phyloP scores from a whole-genome alignment of 2,888 invertebrate genomes.

The Heliconius ismenius region DNA sequence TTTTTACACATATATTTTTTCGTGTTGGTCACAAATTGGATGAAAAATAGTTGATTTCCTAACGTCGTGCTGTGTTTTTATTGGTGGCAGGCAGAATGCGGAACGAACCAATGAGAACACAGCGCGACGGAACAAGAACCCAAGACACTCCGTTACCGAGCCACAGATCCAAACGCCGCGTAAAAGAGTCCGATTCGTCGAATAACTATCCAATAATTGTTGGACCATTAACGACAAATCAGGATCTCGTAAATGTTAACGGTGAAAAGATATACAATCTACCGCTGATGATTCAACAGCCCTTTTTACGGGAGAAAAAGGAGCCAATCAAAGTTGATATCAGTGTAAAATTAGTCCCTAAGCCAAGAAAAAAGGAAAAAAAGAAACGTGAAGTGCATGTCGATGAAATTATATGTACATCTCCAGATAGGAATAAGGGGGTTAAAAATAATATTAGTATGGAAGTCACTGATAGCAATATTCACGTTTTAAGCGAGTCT shows the following conservation, averaged over 20 bases:
- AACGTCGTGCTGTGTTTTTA: conserved; percentile 82
- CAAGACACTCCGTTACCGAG: conserved; percentile 64
- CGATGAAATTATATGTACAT: conserved; percentile 57
- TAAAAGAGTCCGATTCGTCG: conserved; percentile 83
- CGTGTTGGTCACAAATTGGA: conserved; percentile 41
- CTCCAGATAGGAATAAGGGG: conserved; percentile 60
- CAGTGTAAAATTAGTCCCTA: conserved; percentile 88
- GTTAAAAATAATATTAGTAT: conserved; percentile 73
- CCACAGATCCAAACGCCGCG: conserved; percentile 74
- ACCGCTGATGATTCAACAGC: conserved; percentile 81
- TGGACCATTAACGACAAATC: conserved; percentile 78
- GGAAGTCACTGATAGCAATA: conserved; percentile 69
- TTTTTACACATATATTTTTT: background rate
- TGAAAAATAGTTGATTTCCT: conserved; percentile 52
- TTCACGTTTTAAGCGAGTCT: conserved; percentile 67
- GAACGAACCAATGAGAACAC: conserved; percentile 82
- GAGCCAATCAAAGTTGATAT: conserved; percentile 90
- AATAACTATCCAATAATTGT: conserved; percentile 76
- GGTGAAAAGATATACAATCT: conserved; percentile 75
- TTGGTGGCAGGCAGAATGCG: conserved; percentile 82
- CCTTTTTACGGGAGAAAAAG: conserved; percentile 84
- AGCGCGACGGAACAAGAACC: conserved; percentile 75
- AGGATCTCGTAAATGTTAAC: conserved; percentile 72
- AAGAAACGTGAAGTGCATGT: conserved; percentile 63
- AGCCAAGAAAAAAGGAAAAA: conserved; percentile 75